These are phyloP conservation scores for Nannospalax galili DNA, from an alignment of 2,113 vertebrate species.

Conservation along the genomic window DNA sequence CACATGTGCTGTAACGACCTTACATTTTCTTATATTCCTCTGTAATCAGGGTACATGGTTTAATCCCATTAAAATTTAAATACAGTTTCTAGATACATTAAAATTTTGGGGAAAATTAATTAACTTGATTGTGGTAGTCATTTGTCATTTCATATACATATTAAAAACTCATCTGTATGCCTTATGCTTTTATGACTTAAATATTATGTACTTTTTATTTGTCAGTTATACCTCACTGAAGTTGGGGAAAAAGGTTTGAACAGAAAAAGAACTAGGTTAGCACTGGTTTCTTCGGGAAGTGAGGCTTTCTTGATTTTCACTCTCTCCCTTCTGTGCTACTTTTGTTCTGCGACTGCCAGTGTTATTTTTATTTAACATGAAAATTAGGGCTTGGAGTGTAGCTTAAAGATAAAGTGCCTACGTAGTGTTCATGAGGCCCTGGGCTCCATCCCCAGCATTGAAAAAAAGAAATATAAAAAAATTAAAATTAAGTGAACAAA, in stretches of 20 bases:
- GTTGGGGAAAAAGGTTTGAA: neutral
- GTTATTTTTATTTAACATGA: constrained; percentile 39
- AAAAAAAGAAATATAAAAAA: neutral
- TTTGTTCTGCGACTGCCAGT: neutral
- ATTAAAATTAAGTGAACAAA: no score
- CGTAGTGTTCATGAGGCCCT: neutral
- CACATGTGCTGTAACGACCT: neutral
- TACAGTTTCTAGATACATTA: neutral
- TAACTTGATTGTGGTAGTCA: neutral
- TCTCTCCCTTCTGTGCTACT: neutral
- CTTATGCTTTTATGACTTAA: neutral
- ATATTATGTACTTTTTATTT: neutral
- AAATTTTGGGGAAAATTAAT: neutral
- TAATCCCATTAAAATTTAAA: neutral
- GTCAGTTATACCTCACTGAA: neutral
- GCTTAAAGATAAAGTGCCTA: neutral
- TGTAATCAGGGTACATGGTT: neutral
- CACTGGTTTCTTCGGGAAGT: neutral
- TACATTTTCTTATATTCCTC: constrained; percentile 5
- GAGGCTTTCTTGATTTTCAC: neutral
- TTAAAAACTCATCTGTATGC: neutral
- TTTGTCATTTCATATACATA: neutral
- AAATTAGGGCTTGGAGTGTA: neutral
- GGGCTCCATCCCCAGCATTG: no score
- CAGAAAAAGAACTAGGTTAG: neutral